Evolutionary conservation across 2,888 invertebrate species (phyloP), one percentile per base, ranked within the genome.

Genomic region (Dione vanillae): DNA sequence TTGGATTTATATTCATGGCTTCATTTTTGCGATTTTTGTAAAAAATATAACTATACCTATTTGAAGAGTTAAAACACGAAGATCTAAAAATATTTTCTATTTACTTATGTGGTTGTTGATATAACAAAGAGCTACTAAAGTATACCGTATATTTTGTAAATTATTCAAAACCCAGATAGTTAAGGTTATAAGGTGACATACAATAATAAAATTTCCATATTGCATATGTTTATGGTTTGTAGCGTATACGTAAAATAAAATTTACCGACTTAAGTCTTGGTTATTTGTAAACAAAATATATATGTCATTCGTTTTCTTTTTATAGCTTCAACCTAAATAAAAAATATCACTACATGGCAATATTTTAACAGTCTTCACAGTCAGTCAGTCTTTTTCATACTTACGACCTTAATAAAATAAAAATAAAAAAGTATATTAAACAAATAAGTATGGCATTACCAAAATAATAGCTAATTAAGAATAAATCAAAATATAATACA

Each of bases 161-260:
- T 6, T 35, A 14, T 47, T 37, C 49, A 35, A 58, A 49, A 40
- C 62, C 69, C 62, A 65, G 69, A 69, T 73, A 71, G 67, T 47
- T 58, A 56, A 58, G 69, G 71, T 65, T 56, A 61, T 68, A 62
- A 72, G 70, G 73, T 73, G 65, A 65, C 47, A 52, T 54, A 47
- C 43, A 59, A 67, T 67, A 67, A 67, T 65, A 69, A 70, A 70
- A 52, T 54, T 71, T 65, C 71, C 71, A 68, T 73, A 56, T 58
- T 19, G 62, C 58, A 56, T 27, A 40, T 64, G 56, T 73, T 16
- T 71, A 40, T 16, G 19, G 14, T 58, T 47, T 43, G 45, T 43
- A 41, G 10, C 10, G 43, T 20, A 45, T 59, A 52, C 12, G 20
- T 47, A 16, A 19, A 52, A 51, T 35, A 37, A n/a, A 49, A 19